Evolutionary conservation across 2,888 invertebrate species (phyloP).

Genomic region (Apamea monoglypha): DNA sequence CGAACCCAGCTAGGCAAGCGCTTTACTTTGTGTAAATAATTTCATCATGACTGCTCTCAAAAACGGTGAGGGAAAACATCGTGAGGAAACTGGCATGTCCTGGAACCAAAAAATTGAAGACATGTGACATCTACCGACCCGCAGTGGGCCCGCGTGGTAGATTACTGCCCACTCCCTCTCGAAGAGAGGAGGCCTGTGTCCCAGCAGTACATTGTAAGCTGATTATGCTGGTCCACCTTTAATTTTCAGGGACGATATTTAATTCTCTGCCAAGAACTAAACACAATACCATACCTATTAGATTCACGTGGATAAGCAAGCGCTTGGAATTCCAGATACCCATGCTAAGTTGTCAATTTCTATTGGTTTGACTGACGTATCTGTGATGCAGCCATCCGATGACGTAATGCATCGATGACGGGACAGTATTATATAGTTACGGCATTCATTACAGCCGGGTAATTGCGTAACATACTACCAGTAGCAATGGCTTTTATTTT

Average conservation of each 20-base stretch:
- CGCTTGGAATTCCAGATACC: slow-evolving; percentile 23
- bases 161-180: too few relatives aligned
- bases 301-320: slow-evolving; percentile 22
- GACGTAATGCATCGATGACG: background rate
- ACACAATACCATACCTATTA: slow-evolving; percentile 14
- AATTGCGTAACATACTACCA: background rate
- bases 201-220: too few relatives aligned
- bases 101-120: too few relatives aligned
- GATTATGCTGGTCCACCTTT: background rate
- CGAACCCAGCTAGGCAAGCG: too few relatives aligned
- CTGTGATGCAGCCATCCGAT: background rate
- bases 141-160: too few relatives aligned
- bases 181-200: too few relatives aligned
- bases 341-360: slow-evolving; percentile 18
- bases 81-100: too few relatives aligned
- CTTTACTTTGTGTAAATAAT: too few relatives aligned
- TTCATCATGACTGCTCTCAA: too few relatives aligned
- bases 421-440: background rate
- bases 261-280: slow-evolving; percentile 1
- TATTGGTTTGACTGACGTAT: background rate
- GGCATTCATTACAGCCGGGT: background rate
- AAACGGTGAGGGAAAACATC: too few relatives aligned
- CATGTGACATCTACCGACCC: too few relatives aligned
- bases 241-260: background rate
- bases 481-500: background rate